phyloP scores from a whole-genome alignment of 2,113 vertebrate genomes.

The Bombycilla garrulus region DNA sequence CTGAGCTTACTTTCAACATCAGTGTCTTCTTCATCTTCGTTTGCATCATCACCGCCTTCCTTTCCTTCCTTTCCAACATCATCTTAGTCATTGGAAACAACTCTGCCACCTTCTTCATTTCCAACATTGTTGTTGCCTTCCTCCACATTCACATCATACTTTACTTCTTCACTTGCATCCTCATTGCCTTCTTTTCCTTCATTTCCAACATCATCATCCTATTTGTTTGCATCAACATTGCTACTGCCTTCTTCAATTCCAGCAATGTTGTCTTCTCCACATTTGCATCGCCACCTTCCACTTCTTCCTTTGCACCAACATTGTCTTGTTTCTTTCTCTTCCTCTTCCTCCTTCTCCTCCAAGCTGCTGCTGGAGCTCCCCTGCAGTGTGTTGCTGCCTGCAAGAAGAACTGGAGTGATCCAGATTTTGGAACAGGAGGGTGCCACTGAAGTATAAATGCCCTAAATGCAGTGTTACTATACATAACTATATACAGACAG shows the following conservation, averaged over 20 bases:
- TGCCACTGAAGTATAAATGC: not conserved
- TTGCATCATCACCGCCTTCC: not conserved
- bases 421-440: not conserved
- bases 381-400: not conserved
- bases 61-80: not conserved
- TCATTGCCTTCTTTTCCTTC: not conserved
- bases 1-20: not conserved
- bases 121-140: not conserved
- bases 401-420: not conserved
- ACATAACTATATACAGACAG: not conserved
- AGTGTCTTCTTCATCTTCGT: not conserved
- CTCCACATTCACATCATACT: not conserved
- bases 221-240: not conserved
- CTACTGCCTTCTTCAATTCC: not conserved
- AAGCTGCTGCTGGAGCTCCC: not conserved
- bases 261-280: not conserved
- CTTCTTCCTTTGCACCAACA: not conserved
- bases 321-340: not conserved
- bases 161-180: not conserved
- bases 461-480: not conserved
- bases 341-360: not conserved
- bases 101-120: not conserved
- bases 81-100: not conserved
- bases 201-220: not conserved
- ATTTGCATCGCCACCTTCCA: not conserved